Evolutionary conservation across 2,113 vertebrate genomes (phyloP), one percentile per base, ranked within the genome.

Genomic region (Gorilla gorilla): DNA sequence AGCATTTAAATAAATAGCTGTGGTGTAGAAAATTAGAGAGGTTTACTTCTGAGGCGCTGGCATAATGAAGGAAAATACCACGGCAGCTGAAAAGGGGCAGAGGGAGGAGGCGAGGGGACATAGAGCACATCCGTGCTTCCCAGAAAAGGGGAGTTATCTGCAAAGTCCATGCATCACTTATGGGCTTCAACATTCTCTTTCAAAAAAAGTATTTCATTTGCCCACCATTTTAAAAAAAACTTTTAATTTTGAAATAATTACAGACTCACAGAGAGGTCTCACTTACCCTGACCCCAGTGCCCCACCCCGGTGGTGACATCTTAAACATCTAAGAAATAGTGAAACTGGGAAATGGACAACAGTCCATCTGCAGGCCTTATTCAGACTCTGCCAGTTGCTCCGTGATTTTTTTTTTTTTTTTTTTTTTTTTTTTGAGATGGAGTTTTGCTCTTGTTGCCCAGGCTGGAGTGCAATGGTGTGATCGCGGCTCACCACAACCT

Each of bases 1-100:
- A 99, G 99, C 99, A 99, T 99, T 99, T 99, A 99, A 99, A 99
- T 99, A 99, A 99, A 99, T 99, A 99, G 99, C 99, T 98, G 97
- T 73, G 96, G 98, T 99, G 99, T 98, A 98, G 99, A 98, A 99
- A 99, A 99, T 99, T 99, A 99, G 99, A 98, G 98, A 98, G 99
- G 99, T 98, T 99, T 99, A 98, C 98, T 98, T 98, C 98, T 94
- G 98, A 99, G 99, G 97, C 98, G 52, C 97, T 66, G 95, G 98
- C 76, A 96, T 99, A 99, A 99, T 99, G 99, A 99, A 99, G 98
- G 99, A 93, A 98, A 99, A 99, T 98, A 98, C 98, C 98, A 97
- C 89, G 72, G 98, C 98, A 97, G 98, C 98, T 98, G 98, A 98
- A 98, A 89, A 86, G 97, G 93, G 96, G 68, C 68, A 25, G 93